phyloP scores from a whole-genome alignment of 2,888 invertebrate genomes.

The Scaptomyza parva region DNA sequence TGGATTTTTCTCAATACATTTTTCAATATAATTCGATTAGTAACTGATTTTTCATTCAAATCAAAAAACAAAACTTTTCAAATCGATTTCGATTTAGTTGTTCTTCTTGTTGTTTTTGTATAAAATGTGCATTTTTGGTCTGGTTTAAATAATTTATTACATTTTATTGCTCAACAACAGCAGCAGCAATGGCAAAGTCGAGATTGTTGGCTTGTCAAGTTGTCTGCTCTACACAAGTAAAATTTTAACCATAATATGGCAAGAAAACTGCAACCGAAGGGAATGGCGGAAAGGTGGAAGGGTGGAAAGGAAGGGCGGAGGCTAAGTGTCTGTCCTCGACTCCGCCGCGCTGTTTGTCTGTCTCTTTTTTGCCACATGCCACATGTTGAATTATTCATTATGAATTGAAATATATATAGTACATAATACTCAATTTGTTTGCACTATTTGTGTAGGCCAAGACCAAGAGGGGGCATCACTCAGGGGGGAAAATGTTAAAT shows the following conservation, averaged over 20 bases:
- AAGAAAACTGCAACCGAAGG: conserved; percentile 22
- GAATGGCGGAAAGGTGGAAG: too few relatives aligned
- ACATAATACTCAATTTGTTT: conserved; percentile 80
- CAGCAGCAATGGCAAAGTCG: conserved; percentile 39
- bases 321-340: conserved; percentile 51
- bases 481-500: conserved; percentile 29
- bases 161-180: conserved; percentile 72
- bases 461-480: too few relatives aligned
- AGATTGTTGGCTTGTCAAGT: conserved; percentile 65
- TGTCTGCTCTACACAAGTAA: conserved; percentile 52
- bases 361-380: too few relatives aligned
- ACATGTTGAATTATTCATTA: conserved; percentile 79
- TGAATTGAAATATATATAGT: conserved; percentile 73
- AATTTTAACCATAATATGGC: conserved; percentile 48
- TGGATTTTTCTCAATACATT: background rate
- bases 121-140: conserved; percentile 64
- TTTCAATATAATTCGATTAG: background rate
- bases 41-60: background rate
- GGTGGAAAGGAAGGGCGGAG: too few relatives aligned
- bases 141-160: conserved; percentile 74
- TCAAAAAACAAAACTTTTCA: conserved; percentile 11
- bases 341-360: too few relatives aligned
- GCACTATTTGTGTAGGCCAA: conserved; percentile 44
- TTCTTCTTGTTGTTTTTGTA: background rate
- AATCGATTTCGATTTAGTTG: background rate